Evolutionary conservation across 2,113 vertebrate genomes (phyloP), one percentile per base, ranked within the genome.

Genomic region (Hirundichthys speculiger): DNA sequence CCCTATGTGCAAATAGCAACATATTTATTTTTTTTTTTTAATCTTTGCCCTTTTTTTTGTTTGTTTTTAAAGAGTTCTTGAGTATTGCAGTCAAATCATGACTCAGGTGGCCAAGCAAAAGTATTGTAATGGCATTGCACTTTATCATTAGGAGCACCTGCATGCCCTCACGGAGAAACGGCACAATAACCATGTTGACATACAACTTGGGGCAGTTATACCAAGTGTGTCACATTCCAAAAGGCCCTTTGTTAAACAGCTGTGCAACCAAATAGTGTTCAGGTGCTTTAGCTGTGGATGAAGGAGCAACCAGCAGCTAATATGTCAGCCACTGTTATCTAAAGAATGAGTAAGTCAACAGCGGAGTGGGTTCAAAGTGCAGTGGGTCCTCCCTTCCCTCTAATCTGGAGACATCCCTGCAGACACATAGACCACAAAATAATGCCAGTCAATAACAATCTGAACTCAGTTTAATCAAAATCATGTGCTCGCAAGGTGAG

Each of bases 251-350:
- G 64, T 66, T 58, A 64, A 89, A 88, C 89, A 89, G 86, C 82
- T 89, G 86, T 86, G 82, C 79, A 75, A 18, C 64, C 54, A 57
- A 74, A 66, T 84, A 82, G 80, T 76, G 66, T 83, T 88, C 88
- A 91, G 90, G 90, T 91, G 82, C 81, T 86, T 19, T 30, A 43
- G 48, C 75, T 77, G 74, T 40, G 61, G 81, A 82, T 77, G 79
- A 84, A 68, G 72, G 54, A 50, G 55, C 73, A 75, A 64, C 46
- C 62, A 55, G 49, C 77, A 80, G 71, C 82, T 83, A 82, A 77
- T 74, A 70, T 85, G 79, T 86, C 80, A 84, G 42, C 79, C 84
- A 60, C 67, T 82, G 77, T 88, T 85, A 88, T 88, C 87, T 85
- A 62, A 85, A 81, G 81, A 83, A 87, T 85, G 86, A 79, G 78